Evolutionary conservation across 2,797 vertebrate genomes (phyloP), one percentile per base, ranked within the genome.

Genomic region (Petrocephalus sullivani): DNA sequence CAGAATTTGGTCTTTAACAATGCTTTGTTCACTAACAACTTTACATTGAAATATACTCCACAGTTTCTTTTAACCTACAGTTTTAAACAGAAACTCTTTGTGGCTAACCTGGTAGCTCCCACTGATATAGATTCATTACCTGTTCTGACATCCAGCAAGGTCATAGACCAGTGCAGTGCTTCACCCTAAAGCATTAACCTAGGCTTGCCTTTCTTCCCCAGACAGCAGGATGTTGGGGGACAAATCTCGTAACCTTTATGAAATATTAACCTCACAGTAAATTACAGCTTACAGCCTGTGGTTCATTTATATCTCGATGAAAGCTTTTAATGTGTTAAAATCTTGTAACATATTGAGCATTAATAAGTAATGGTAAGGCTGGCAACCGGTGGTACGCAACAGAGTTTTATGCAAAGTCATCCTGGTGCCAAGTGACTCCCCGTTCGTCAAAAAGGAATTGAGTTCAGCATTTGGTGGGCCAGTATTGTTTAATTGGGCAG

Each of bases 251-350:
- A 85, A 90, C 78, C 89, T 90, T 90, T 90, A 90, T 90, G 53
- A 90, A 90, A 88, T 87, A 90, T 88, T 90, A n/a, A 90, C 56
- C 57, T 87, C 53, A 85, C 85, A 87, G 85, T 90, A 87, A 90
- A 88, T 88, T 90, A 88, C 60, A 88, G 84, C 89, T 86, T 85
- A 85, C 86, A 83, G 89, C 67, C 85, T 86, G 67, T 46, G 89
- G 84, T 87, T 88, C 57, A 60, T 83, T 83, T 86, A 86, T 86
- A 87, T 85, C 60, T 84, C 87, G 87, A 88, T 88, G 88, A 88
- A 88, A 88, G 86, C 75, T 81, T 87, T 88, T 88, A 28, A 87
- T 90, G 87, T 90, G 87, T 87, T 90, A 86, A 88, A 88, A 87
- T 87, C 78, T 87, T 87, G 88, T 86, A 88, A 61, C 87, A 85